Conservation (phyloP, 2,888 invertebrate genomes). For the Lasioglossum marginatum region DNA sequence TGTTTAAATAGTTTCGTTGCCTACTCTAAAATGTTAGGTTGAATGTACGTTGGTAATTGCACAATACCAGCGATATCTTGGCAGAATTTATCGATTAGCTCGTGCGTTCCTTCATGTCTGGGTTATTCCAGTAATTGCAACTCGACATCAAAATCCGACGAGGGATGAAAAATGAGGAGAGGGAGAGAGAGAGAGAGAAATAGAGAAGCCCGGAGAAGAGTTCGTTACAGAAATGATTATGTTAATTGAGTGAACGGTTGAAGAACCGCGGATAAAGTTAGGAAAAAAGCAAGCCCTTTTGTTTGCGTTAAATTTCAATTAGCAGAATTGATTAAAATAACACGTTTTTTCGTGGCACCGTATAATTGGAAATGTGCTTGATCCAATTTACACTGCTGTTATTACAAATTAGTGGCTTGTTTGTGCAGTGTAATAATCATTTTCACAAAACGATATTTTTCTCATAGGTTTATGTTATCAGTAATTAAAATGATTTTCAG, state of each 20-base stretch:
- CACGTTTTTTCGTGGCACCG: not conserved
- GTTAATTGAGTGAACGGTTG: conserved; percentile 66
- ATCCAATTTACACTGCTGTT: not conserved
- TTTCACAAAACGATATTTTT: not conserved
- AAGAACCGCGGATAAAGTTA: conserved; percentile 15
- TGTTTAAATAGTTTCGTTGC: conserved; percentile 17
- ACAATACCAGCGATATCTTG: conserved; percentile 38
- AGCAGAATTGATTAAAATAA: not conserved
- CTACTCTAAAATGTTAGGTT: not conserved
- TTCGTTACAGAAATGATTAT: conserved; percentile 73
- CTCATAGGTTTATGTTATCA: not conserved
- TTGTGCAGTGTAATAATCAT: not conserved
- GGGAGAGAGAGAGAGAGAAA: not conserved
- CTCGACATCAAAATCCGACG: conserved; percentile 48
- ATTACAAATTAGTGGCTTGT: not conserved
- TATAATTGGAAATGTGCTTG: not conserved
- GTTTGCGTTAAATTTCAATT: conserved; percentile 17
- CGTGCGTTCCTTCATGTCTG: conserved; percentile 46
- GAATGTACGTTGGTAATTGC: conserved; percentile 41
- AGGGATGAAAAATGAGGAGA: conserved; percentile 25
- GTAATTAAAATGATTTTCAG: too few relatives aligned
- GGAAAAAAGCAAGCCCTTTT: conserved; percentile 17
- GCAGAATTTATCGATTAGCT: conserved; percentile 54
- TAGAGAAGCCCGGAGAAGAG: conserved; percentile 9
- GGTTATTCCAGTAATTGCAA: conserved; percentile 65